These are phyloP conservation scores for Chionodraco myersi DNA, from an alignment of 2,113 vertebrate genomes.

Conservation along the genomic window DNA sequence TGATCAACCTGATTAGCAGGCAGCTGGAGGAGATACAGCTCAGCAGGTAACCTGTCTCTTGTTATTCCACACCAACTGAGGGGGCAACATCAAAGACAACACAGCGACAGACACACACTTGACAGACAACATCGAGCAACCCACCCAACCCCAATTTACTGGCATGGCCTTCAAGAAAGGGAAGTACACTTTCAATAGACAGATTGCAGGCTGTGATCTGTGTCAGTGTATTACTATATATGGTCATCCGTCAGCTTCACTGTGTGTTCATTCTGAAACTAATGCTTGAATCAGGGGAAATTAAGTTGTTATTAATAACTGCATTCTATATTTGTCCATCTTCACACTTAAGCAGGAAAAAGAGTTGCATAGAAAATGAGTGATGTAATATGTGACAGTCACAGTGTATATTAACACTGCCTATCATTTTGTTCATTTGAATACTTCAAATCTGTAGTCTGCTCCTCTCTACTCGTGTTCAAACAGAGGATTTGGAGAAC, in stretches of 20 bases:
- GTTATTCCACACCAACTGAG: constrained; percentile 1
- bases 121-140: neutral
- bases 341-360: neutral
- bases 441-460: neutral
- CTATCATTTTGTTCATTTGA: neutral
- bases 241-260: constrained; percentile 2
- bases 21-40: constrained; percentile 27
- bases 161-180: neutral
- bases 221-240: constrained; percentile 10
- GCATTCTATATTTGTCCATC: neutral
- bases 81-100: neutral
- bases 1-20: neutral
- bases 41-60: neutral
- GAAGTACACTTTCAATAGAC: neutral
- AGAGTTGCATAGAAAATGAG: neutral
- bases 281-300: neutral
- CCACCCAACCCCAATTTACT: neutral
- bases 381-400: neutral
- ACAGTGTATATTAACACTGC: neutral
- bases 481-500: constrained; percentile 1
- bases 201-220: neutral
- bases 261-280: neutral
- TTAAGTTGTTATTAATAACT: neutral
- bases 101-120: neutral
- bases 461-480: neutral